These are phyloP conservation scores for Cremastobaeus sp. DNA, from an alignment of 2,888 invertebrate species.

Conservation along the genomic window DNA sequence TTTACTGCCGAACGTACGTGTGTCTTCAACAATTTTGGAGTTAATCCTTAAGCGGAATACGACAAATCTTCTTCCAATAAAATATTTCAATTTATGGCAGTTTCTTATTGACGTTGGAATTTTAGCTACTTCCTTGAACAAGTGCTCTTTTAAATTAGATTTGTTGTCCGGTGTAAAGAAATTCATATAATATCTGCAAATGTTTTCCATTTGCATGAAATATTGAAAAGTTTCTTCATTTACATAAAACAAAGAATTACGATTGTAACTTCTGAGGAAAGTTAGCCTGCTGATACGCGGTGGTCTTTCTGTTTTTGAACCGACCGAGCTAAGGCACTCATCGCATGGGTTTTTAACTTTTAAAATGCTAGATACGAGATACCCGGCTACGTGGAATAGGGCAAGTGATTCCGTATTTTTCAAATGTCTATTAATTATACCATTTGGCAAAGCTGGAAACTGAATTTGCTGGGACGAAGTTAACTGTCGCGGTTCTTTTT, in stretches of 20 bases:
- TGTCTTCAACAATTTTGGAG: conserved; percentile 5
- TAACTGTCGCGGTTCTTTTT: too few relatives aligned
- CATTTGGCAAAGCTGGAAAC: too few relatives aligned
- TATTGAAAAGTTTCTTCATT: conserved; percentile 4
- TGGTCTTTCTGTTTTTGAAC: conserved; percentile 9
- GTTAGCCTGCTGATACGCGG: not conserved
- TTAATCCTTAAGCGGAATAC: conserved; percentile 9
- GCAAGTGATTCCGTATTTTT: too few relatives aligned
- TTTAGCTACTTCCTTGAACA: not conserved
- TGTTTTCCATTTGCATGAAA: conserved; percentile 15
- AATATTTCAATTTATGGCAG: conserved; percentile 3
- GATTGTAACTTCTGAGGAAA: not conserved
- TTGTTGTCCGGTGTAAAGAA: too few relatives aligned
- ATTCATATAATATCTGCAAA: not conserved
- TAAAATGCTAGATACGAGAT: too few relatives aligned
- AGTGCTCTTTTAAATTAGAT: conserved; percentile 2
- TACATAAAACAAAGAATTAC: not conserved
- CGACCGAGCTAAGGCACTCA: too few relatives aligned
- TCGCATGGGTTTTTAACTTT: too few relatives aligned
- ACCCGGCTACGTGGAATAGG: too few relatives aligned
- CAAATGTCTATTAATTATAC: too few relatives aligned
- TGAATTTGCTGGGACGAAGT: too few relatives aligned
- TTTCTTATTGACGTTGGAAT: conserved; percentile 1
- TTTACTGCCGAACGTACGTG: conserved; percentile 2
- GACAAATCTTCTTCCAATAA: conserved; percentile 5